phyloP scores from a whole-genome alignment of 2,113 vertebrate genomes.

The Sterna hirundo region DNA sequence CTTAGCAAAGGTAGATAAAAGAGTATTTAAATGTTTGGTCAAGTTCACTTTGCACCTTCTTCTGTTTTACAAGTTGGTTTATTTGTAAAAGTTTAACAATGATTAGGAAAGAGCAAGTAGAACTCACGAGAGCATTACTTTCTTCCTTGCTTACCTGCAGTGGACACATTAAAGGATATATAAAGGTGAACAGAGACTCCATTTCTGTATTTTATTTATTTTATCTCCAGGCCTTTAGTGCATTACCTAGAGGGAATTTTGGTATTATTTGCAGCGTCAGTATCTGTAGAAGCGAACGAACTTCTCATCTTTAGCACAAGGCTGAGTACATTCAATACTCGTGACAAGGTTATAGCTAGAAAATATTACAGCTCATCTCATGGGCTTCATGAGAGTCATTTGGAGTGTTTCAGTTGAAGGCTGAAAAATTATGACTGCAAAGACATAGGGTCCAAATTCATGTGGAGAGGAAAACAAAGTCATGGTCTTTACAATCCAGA shows the following conservation, averaged over 20 bases:
- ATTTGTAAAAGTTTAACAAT: neutral
- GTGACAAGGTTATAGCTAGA: neutral
- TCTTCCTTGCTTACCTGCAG: neutral
- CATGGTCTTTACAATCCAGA: neutral
- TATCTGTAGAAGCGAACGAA: neutral
- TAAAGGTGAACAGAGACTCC: neutral
- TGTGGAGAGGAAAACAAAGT: neutral
- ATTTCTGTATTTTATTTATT: neutral
- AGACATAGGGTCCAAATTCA: neutral
- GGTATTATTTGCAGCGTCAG: neutral
- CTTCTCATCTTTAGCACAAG: slow-evolving; percentile 1
- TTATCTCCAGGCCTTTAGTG: neutral
- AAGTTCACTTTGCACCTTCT: neutral
- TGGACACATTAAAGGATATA: neutral
- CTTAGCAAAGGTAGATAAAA: neutral
- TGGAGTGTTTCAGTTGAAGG: neutral
- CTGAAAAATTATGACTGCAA: neutral
- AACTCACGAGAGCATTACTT: neutral
- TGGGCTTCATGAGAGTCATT: neutral
- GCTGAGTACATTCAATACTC: neutral
- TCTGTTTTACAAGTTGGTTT: neutral
- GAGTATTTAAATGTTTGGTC: neutral
- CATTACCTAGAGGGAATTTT: neutral
- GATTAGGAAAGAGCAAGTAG: neutral
- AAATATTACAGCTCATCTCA: neutral